These are phyloP conservation scores for Odontomyia ornata DNA, from an alignment of 2,888 invertebrate species.

Conservation along the genomic window DNA sequence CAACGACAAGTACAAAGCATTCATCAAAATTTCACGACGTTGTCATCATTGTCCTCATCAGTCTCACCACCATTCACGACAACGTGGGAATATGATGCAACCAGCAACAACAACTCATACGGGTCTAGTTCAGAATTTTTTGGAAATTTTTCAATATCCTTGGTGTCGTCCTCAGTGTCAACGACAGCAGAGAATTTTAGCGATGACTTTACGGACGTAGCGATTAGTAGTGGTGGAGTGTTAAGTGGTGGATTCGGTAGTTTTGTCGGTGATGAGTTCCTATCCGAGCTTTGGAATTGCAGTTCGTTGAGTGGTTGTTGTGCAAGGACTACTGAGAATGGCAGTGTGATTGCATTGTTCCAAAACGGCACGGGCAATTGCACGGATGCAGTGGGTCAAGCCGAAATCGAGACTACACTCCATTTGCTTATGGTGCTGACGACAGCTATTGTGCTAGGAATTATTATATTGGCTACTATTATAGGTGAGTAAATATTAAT, in stretches of 20 bases:
- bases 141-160: conserved; percentile 42
- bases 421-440: conserved; percentile 75
- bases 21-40: not conserved
- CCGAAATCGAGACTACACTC: conserved; percentile 54
- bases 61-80: conserved; percentile 39
- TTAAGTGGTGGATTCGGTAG: conserved; percentile 23
- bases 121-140: conserved; percentile 42
- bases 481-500: conserved; percentile 54
- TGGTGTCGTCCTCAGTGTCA: not conserved
- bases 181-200: conserved; percentile 17
- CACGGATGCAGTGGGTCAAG: not conserved
- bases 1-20: conserved; percentile 16
- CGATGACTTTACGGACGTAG: conserved; percentile 41
- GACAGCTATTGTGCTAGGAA: conserved; percentile 77
- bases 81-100: conserved; percentile 26
- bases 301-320: conserved; percentile 44
- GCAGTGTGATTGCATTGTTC: conserved; percentile 23
- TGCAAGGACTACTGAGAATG: conserved; percentile 16
- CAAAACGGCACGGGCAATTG: conserved; percentile 37
- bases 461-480: conserved; percentile 87
- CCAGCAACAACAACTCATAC: conserved; percentile 42
- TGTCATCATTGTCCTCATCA: conserved; percentile 9
- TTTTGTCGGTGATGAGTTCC: conserved; percentile 38
- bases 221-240: conserved; percentile 33
- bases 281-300: conserved; percentile 46